Evolutionary conservation across 1,140 invertebrate genomes (phyloP).

Genomic region (Drosophila albomicans): DNA sequence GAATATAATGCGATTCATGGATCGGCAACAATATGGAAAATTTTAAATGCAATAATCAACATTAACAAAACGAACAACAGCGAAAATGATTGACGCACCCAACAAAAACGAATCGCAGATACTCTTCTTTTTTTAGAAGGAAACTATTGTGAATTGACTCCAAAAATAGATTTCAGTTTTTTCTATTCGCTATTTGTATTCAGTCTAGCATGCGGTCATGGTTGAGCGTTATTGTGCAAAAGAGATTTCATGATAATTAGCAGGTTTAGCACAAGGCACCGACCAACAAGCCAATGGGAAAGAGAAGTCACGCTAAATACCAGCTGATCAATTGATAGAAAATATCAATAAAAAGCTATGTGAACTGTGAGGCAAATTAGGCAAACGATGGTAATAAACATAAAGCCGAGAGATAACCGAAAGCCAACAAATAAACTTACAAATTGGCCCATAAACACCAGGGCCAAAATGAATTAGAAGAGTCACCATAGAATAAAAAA

Average conservation of each 20-base stretch:
- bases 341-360: conserved; percentile 44
- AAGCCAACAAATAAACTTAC: conserved; percentile 56
- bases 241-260: conserved; percentile 31
- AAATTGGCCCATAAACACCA: conserved; percentile 62
- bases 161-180: not conserved
- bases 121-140: conserved; percentile 22
- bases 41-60: conserved; percentile 67
- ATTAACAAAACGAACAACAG: conserved; percentile 51
- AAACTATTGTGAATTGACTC: not conserved
- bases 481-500: conserved; percentile 27
- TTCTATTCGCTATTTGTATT: not conserved
- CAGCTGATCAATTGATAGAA: conserved; percentile 42
- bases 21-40: conserved; percentile 72
- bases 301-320: conserved; percentile 25
- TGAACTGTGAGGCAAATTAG: conserved; percentile 56
- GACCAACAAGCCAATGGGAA: conserved; percentile 8
- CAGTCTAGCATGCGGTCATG: not conserved
- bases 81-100: conserved; percentile 19
- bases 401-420: conserved; percentile 29
- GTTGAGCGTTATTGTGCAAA: not conserved
- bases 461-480: conserved; percentile 19
- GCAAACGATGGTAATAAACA: conserved; percentile 43
- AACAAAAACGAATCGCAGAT: conserved; percentile 26
- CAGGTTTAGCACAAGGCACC: conserved; percentile 32
- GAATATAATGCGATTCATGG: conserved; percentile 37